Evolutionary conservation across 2,797 vertebrate species (phyloP).

Genomic region (Glyptemys insculpta): DNA sequence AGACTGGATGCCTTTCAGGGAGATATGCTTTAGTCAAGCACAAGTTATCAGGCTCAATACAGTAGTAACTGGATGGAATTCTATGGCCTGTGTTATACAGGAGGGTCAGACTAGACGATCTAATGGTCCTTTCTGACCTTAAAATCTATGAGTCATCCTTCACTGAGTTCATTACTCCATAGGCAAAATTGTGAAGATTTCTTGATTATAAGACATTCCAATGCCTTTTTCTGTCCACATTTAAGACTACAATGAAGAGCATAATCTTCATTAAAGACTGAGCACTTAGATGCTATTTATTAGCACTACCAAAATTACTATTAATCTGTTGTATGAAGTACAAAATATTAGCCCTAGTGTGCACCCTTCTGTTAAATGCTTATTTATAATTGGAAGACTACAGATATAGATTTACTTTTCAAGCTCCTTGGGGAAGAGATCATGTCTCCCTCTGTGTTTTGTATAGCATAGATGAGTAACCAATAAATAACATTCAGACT

Average conservation of each 20-base stretch:
- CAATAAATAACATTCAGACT: not conserved
- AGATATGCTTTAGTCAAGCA: not conserved
- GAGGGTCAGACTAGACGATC: not conserved
- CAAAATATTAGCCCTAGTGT: not conserved
- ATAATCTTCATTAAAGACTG: not conserved
- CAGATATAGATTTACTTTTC: not conserved
- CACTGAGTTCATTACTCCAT: not conserved
- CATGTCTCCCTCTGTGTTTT: not conserved
- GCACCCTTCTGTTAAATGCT: not conserved
- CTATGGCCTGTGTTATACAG: not conserved
- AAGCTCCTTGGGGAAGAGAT: not conserved
- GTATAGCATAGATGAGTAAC: not conserved
- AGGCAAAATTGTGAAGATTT: not conserved
- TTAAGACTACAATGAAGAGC: not conserved
- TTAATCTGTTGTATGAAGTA: not conserved
- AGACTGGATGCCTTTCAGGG: not conserved
- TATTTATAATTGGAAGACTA: not conserved
- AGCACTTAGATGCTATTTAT: not conserved
- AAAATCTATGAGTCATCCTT: not conserved
- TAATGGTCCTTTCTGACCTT: not conserved
- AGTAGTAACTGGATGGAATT: not conserved
- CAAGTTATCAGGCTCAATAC: not conserved
- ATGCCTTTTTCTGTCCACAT: not conserved
- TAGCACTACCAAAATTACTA: not conserved
- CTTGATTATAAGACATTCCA: not conserved